Percentiles rank a stretch among this genome's conserved stretches.
phyloP scores from a whole-genome alignment of 2,113 vertebrate species.

The Lepus europaeus region DNA sequence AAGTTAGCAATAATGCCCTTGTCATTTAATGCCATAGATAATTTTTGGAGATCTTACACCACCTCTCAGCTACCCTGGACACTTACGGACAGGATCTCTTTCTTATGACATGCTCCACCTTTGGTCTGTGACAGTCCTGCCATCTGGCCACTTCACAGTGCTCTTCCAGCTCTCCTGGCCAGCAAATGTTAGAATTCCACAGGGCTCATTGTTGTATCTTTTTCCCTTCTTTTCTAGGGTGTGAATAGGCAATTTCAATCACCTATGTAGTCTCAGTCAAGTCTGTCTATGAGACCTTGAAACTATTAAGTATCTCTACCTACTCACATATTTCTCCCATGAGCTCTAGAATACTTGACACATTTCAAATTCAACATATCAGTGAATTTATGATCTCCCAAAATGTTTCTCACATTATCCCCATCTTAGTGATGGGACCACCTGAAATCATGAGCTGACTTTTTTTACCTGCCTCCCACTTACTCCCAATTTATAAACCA shows the following conservation, averaged over 20 bases:
- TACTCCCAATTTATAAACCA: neutral
- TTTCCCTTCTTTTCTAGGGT: neutral
- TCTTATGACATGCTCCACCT: neutral
- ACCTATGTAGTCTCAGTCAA: neutral
- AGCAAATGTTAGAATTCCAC: neutral
- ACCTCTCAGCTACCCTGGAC: neutral
- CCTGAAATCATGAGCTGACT: neutral
- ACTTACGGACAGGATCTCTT: neutral
- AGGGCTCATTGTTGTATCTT: neutral
- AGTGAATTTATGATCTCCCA: neutral
- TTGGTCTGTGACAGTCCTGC: neutral
- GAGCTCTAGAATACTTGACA: neutral
- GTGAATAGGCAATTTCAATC: neutral
- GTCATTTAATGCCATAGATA: neutral
- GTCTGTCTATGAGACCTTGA: neutral
- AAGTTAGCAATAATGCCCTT: neutral
- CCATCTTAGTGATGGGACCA: neutral
- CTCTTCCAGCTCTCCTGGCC: neutral
- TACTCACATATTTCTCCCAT: neutral
- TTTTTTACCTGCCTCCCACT: neutral
- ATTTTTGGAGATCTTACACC: neutral
- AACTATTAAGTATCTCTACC: neutral
- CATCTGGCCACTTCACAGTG: neutral
- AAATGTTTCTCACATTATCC: neutral
- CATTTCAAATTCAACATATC: neutral